These are phyloP conservation scores for Chondrilla cf. caribensis DNA, from an alignment of 37 sponge, comb jelly and placozoan genomes.

Conservation along the genomic window DNA sequence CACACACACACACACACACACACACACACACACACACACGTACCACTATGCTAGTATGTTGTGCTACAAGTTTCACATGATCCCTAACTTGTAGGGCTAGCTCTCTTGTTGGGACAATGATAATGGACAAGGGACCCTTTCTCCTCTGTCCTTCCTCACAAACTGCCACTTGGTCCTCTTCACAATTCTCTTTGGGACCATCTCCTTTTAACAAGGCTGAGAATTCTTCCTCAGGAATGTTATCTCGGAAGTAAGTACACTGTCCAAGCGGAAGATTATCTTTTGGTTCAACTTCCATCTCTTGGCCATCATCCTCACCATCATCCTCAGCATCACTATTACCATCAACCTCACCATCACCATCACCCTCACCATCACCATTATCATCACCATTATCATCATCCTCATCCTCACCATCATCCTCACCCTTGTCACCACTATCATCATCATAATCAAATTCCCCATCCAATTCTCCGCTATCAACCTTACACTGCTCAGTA, in stretches of 20 bases:
- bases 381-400: constrained; percentile 17
- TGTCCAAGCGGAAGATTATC: background rate
- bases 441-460: background rate
- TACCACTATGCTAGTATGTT: constrained; percentile 80
- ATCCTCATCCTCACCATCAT: constrained; percentile 3
- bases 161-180: background rate
- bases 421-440: background rate
- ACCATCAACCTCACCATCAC: too few species aligned
- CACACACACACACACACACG: background rate
- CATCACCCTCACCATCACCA: constrained; percentile 12
- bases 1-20: constrained; percentile 11
- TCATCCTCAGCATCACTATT: background rate
- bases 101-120: constrained; percentile 92
- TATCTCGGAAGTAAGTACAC: constrained; percentile 29
- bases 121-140: constrained; percentile 52
- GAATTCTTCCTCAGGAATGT: constrained; percentile 71
- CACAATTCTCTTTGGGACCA: background rate
- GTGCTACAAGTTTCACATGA: constrained; percentile 70
- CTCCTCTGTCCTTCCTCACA: background rate
- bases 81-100: constrained; percentile 84
- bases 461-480: background rate
- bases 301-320: background rate
- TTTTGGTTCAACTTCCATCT: background rate
- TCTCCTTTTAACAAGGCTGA: constrained; percentile 33
- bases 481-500: background rate